Conservation (phyloP, 1,140 invertebrate genomes). For the Drosophila melanica region DNA sequence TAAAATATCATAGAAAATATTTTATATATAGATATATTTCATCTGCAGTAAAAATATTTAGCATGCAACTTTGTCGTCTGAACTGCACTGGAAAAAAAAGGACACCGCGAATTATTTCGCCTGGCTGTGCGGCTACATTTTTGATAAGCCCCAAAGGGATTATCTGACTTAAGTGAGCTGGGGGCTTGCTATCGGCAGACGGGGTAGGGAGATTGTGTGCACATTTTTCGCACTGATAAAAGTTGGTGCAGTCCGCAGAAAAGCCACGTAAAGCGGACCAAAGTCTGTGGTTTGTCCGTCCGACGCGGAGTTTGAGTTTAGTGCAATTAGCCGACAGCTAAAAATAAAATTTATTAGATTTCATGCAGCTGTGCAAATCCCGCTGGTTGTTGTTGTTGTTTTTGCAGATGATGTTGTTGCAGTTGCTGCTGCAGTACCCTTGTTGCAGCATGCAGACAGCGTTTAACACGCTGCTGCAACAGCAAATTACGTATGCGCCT, state of each 20-base stretch:
- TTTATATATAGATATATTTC: not conserved
- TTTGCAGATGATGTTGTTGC: conserved; percentile 16
- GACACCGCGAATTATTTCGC: not conserved
- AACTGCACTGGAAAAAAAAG: conserved; percentile 1
- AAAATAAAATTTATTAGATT: conserved; percentile 75
- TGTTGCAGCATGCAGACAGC: conserved; percentile 25
- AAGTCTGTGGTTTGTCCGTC: conserved; percentile 11
- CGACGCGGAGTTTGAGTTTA: conserved; percentile 38
- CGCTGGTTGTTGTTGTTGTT: conserved; percentile 9
- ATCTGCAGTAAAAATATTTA: conserved; percentile 11
- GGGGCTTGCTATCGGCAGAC: not conserved
- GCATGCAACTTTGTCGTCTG: conserved; percentile 16
- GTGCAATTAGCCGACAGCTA: conserved; percentile 68
- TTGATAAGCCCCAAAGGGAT: conserved; percentile 55
- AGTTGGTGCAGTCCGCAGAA: conserved; percentile 30
- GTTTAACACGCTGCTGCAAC: conserved; percentile 31
- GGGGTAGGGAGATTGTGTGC: not conserved
- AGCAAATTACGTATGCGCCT: conserved; percentile 4
- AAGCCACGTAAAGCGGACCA: conserved; percentile 41
- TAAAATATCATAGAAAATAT: conserved; percentile 1
- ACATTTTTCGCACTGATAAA: conserved; percentile 47
- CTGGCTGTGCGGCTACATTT: conserved; percentile 23
- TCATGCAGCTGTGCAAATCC: conserved; percentile 46
- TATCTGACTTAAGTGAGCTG: conserved; percentile 29
- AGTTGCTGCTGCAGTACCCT: conserved; percentile 22